phyloP scores from a whole-genome alignment of 2,113 vertebrate species.

The Grallaria varia region DNA sequence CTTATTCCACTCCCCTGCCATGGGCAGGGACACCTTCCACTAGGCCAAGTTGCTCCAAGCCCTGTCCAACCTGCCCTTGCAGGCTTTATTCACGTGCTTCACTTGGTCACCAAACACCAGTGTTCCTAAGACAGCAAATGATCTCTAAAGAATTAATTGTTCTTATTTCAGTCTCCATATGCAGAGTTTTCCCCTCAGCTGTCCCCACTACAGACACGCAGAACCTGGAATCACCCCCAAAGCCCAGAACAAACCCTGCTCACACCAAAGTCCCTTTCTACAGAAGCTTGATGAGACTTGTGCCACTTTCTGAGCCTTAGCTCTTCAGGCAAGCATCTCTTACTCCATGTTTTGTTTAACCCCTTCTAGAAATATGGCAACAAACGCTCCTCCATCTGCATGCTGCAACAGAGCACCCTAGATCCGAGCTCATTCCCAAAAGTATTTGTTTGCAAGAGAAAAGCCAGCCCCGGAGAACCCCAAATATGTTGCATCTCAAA shows the following conservation, averaged over 20 bases:
- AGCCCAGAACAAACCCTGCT: neutral
- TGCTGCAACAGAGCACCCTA: neutral
- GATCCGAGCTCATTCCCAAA: neutral
- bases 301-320: neutral
- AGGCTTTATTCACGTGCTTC: neutral
- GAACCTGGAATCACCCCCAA: neutral
- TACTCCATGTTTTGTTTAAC: neutral
- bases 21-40: neutral
- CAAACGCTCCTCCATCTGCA: neutral
- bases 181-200: neutral
- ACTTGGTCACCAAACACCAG: neutral
- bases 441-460: neutral
- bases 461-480: neutral
- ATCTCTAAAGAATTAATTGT: neutral
- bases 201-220: neutral
- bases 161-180: neutral
- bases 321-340: neutral
- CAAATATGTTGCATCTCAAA: fast-evolving
- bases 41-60: neutral
- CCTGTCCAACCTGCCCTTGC: neutral
- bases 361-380: neutral
- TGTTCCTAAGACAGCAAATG: neutral
- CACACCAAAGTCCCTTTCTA: fast-evolving
- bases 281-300: neutral
- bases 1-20: neutral